These are phyloP conservation scores for Parasteatoda lunata DNA, from an alignment of 2,888 invertebrate genomes.

Conservation along the genomic window DNA sequence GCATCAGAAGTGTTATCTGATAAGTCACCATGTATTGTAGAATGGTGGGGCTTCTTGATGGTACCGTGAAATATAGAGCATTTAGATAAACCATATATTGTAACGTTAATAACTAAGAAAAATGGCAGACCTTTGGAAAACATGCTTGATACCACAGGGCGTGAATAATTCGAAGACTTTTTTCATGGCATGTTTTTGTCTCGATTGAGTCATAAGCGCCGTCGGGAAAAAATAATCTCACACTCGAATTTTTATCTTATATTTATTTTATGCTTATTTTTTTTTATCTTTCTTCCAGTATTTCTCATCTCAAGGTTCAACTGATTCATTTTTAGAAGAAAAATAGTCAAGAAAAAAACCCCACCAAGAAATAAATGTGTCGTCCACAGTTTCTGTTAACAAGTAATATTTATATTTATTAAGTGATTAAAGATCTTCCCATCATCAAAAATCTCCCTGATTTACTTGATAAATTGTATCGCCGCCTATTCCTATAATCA, in stretches of 20 bases:
- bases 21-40: too few species aligned
- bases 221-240: constrained; percentile 4
- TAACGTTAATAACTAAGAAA: background rate
- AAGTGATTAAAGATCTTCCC: constrained; percentile 15
- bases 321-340: background rate
- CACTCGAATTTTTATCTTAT: constrained; percentile 42
- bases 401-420: constrained; percentile 46
- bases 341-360: background rate
- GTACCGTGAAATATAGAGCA: background rate
- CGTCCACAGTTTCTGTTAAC: constrained; percentile 32
- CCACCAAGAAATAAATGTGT: constrained; percentile 53
- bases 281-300: constrained; percentile 47
- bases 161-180: constrained; percentile 5
- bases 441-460: background rate
- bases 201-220: constrained; percentile 23
- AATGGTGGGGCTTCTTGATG: background rate
- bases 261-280: constrained; percentile 64
- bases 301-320: constrained; percentile 30
- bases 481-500: background rate
- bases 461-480: background rate
- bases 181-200: constrained; percentile 23
- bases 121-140: constrained; percentile 21
- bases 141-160: constrained; percentile 40
- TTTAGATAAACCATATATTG: background rate
- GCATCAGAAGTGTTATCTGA: too few species aligned